Percentiles rank a stretch among this genome's conserved stretches.
Evolutionary conservation across 1,140 invertebrate species (phyloP).

Genomic region (Caenorhabditis latens): DNA sequence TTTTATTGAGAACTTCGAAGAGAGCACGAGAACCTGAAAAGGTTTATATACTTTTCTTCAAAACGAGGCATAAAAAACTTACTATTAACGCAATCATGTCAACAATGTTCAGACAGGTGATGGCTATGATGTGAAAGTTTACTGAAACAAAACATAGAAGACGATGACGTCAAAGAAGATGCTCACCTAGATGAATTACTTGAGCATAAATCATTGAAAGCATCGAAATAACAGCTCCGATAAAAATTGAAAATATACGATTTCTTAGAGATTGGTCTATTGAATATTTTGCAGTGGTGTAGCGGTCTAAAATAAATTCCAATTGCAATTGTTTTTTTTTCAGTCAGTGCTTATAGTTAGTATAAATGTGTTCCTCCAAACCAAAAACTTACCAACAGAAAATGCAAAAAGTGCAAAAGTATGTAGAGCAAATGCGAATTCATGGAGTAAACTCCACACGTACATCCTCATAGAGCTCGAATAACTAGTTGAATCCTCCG

Average conservation of each 20-base stretch:
- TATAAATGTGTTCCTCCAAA: neutral
- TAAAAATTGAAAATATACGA: neutral
- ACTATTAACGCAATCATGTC: slow-evolving; percentile 24
- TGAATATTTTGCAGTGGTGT: neutral
- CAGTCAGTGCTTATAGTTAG: too few relatives aligned
- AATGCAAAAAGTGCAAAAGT: neutral
- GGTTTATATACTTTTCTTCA: neutral
- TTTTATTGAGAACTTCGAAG: slow-evolving; percentile 7
- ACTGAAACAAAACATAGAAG: neutral
- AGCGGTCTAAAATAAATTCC: neutral
- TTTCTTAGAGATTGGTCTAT: neutral
- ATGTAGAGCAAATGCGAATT: slow-evolving; percentile 4
- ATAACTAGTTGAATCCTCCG: neutral
- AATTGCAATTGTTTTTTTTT: too few relatives aligned
- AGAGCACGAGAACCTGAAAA: neutral
- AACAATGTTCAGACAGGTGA: slow-evolving; percentile 12
- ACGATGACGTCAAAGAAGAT: neutral
- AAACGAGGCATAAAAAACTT: neutral
- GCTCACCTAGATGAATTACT: neutral
- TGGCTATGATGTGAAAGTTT: neutral
- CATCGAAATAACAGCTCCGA: neutral
- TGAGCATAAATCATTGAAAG: slow-evolving; percentile 25
- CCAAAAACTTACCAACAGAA: neutral
- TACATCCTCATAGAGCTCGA: neutral
- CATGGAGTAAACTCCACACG: slow-evolving; percentile 10